Evolutionary conservation across 2,113 vertebrate species (phyloP), one percentile per base, ranked within the genome.

Genomic region (Rhinopithecus roxellana): DNA sequence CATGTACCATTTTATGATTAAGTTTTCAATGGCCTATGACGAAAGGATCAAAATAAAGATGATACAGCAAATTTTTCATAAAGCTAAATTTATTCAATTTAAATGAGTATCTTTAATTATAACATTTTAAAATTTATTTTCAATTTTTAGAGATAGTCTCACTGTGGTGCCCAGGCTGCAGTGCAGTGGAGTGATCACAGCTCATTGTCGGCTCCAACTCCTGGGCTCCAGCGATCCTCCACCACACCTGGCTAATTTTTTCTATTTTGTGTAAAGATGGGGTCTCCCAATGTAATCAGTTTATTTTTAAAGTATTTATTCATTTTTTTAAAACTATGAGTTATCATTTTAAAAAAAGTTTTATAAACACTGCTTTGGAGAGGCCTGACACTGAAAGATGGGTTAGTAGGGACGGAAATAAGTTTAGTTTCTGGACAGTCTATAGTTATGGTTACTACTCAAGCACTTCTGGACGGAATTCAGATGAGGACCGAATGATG

Each of bases 81-180:
- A 69, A 95, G 57, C 84, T 94, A 90, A 83, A 91, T 93, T 93
- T 93, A 96, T 84, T 96, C 35, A 88, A 32, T 30, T 91, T 92
- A 80, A 64, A 23, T 79, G 11, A 61, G 8, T 67, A 86, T 93
- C 17, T 57, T 90, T 94, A 89, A 72, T 92, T 84, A 82, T 40
- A 55, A 55, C 52, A 55, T 55, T 20, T 55, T 20, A 0, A 55
- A 55, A 20, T 55, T 55, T 55, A 55, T 55, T 55, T 55, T 55
- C 52, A 18, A 55, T 20, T 55, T 55, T 55, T 55, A 55, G 52
- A 55, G 52, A 55, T 6, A 20, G 18, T 55, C 18, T 20, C 52
- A 55, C 52, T 55, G 17, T 55, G 52, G 52, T 55, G 52, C 52
- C 17, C 52, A 55, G 52, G 52, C 52, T 55, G 52, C 52, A 18